Evolutionary conservation across 2,888 invertebrate species (phyloP), one percentile per base, ranked within the genome.

Genomic region (Onchidella celtica): DNA sequence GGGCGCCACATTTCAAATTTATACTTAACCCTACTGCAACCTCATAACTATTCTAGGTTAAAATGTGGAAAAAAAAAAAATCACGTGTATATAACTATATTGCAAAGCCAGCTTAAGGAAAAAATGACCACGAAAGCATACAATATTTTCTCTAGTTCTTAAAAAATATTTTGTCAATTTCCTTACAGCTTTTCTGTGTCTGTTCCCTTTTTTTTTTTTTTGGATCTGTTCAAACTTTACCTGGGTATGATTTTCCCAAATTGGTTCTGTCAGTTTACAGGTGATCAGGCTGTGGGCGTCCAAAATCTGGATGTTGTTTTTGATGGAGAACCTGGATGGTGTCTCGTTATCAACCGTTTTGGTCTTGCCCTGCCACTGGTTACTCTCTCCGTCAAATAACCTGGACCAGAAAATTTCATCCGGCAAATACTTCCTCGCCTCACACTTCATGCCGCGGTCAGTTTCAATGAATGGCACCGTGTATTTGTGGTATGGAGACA

Each of bases 401-500:
- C 82, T 76, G 0, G 97, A 97, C 93, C 95, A 96, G 90, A 95
- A 97, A 6, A 97, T 94, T 87, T 96, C 95, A 27, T 95, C 94
- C 0, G 96, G 96, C 86, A 97, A 97, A 91, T 95, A 96, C 72
- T 94, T 94, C 27, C 97, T 95, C 73, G 97, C 93, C 47, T 95
- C 86, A 84, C 97, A 97, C 87, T 95, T 95, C 65, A 96, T 95
- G 0, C 97, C 98, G 17, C 94, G 94, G 91, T 97, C 97, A 0
- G 97, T 97, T 94, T 97, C 97, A 85, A 98, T 93, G 94, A 96
- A 97, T 0, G 99, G 99, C 79, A 97, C 95, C 0, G 96, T 95
- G 89, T 97, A 96, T 81, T 96, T 95, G 17, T 98, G 94, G 92
- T 96, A 97, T 0, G 99, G 98, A 0, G 98, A 98, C 84, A 97